A percentile compares a stretch with the other conserved stretches of the same genome.
phyloP scores from a whole-genome alignment of 2,113 vertebrate genomes.

The Mastomys coucha region DNA sequence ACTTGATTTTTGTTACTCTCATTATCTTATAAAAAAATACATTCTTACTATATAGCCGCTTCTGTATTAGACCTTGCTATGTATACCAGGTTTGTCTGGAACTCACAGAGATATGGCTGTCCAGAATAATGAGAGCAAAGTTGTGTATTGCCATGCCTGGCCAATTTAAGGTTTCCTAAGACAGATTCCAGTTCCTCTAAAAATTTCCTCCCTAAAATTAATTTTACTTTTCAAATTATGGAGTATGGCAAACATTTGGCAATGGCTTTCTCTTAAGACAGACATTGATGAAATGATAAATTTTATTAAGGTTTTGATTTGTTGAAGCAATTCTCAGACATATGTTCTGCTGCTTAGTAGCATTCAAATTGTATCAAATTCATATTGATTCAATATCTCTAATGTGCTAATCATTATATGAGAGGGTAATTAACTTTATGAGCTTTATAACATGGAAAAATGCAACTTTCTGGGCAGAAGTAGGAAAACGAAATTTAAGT shows the following conservation, averaged over 20 bases:
- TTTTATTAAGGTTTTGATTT: conserved; percentile 11
- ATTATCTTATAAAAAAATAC: not conserved
- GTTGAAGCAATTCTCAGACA: not conserved
- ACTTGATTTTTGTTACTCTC: not conserved
- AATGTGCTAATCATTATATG: not conserved
- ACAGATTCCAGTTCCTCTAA: conserved; percentile 19
- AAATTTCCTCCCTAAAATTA: conserved; percentile 16
- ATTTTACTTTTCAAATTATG: conserved; percentile 7
- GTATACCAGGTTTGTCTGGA: not conserved
- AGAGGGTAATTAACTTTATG: not conserved
- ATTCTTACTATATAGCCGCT: not conserved
- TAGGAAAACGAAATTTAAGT: not conserved
- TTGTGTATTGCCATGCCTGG: not conserved
- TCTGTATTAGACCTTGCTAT: not conserved
- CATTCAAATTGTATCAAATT: not conserved
- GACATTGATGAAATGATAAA: conserved; percentile 22
- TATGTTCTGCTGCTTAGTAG: not conserved
- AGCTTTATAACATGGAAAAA: not conserved
- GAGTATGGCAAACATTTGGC: not conserved
- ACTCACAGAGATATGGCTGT: not conserved
- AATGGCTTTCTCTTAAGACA: not conserved
- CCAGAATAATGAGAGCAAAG: not conserved
- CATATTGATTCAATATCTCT: not conserved
- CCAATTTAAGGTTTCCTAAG: conserved; percentile 13
- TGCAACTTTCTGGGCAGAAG: not conserved